Conservation (phyloP, 2,888 invertebrate genomes). For the Norana najaformis region DNA sequence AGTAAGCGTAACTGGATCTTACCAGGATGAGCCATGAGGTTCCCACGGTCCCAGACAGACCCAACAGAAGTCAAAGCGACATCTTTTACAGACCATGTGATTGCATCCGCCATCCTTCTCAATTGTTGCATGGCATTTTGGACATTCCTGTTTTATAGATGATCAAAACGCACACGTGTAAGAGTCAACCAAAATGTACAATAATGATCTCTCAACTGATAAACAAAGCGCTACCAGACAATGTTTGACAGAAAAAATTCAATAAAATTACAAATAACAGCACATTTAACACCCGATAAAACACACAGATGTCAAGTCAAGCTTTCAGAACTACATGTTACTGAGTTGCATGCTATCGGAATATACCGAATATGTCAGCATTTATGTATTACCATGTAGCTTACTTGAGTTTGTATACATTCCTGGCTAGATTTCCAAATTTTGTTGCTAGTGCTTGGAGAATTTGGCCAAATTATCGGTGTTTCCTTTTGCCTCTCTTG, state of each 20-base stretch:
- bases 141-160: conserved; percentile 75
- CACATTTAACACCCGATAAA: background rate
- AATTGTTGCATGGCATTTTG: conserved; percentile 85
- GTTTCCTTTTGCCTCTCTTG: too few relatives aligned
- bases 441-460: too few relatives aligned
- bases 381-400: too few relatives aligned
- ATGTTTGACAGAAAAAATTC: background rate
- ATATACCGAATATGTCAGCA: too few relatives aligned
- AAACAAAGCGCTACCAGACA: background rate
- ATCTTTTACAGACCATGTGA: conserved; percentile 99
- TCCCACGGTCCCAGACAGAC: conserved; percentile 98
- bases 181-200: background rate
- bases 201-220: background rate
- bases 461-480: too few relatives aligned
- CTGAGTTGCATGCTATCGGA: too few relatives aligned
- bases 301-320: too few relatives aligned
- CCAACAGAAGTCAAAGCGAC: conserved; percentile 98
- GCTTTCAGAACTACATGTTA: too few relatives aligned
- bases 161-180: background rate
- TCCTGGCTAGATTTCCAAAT: too few relatives aligned
- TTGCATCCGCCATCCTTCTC: conserved; percentile 92
- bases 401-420: too few relatives aligned
- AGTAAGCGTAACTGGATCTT: conserved; percentile 39
- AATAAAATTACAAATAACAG: too few relatives aligned
- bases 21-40: conserved; percentile 95